Base-by-base conservation (phyloP, 2,113 vertebrate genomes). In the Calyptommatus sinebrachiatus region DNA sequence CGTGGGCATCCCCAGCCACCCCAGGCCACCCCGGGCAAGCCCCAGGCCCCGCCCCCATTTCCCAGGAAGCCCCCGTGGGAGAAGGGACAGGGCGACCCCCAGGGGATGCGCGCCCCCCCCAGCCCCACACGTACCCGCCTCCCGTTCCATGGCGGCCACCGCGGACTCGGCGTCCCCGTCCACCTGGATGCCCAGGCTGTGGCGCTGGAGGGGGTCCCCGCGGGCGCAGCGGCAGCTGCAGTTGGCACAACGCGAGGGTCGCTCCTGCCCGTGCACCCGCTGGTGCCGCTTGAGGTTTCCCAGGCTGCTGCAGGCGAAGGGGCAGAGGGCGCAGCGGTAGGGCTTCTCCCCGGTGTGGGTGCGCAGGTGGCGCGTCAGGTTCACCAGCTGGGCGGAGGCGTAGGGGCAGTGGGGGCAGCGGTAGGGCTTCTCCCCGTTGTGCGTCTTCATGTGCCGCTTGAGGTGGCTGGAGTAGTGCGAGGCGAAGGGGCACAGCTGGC, bases 381-480 rank as follows among this genome's bases (percentile, higher is more conserved):
- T 99, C 77, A 99, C 98, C 89, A 99, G 96, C 95, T 99, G 97
- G 50, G 97, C 97, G 0, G 98, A 99, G 82, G 98, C 98, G 5
- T 99, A 99, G 57, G 96, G 94, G 84, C 98, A 99, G 91, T 98
- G 91, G 0, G 96, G 97, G 92, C 98, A 99, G 75, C 96, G 96
- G 3, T 95, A 99, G 1, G 98, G 97, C 94, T 99, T 99, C 95
- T 99, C 98, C 31, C 98, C 98, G 1, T 98, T 99, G 95, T 99
- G 98, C 0, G 97, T 99, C 95, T 99, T 98, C 98, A 99, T 99
- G 94, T 99, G 98, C 69, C 98, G 96, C 92, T 98, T 99, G 81
- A 99, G 96, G 61, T 99, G 98, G 94, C 98, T 99, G 90, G 97
- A 97, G 91, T 99, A 99, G 86, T 97, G 97, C 1, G 98, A 98